phyloP scores from a whole-genome alignment of 2,888 invertebrate genomes.

The Hirtodrosophila cameraria region DNA sequence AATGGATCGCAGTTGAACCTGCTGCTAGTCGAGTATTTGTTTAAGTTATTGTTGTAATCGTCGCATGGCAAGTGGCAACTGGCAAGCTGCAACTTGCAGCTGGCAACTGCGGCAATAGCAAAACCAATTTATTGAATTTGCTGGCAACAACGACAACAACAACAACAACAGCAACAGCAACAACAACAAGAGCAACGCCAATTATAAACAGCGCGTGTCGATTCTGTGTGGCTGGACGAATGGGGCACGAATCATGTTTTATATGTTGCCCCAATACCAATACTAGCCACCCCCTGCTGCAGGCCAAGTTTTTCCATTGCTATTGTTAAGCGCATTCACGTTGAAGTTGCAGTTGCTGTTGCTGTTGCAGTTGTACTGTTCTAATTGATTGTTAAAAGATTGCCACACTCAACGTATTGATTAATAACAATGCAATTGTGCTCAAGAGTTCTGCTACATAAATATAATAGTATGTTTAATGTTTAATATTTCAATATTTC shows the following conservation, averaged over 20 bases:
- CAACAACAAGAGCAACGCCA: constrained; percentile 45
- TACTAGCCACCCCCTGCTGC: too few species aligned
- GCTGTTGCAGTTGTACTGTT: neutral
- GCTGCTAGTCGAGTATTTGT: constrained; percentile 58
- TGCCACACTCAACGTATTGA: constrained; percentile 34
- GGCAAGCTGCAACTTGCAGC: constrained; percentile 27
- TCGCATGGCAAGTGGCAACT: constrained; percentile 25
- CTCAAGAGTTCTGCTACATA: constrained; percentile 1
- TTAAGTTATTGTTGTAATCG: constrained; percentile 73
- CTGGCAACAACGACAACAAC: constrained; percentile 7
- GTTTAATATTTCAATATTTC: too few species aligned
- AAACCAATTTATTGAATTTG: constrained; percentile 51
- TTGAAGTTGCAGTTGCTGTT: neutral
- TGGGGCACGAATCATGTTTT: constrained; percentile 9
- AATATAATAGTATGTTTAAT: too few species aligned
- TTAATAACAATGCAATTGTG: constrained; percentile 20
- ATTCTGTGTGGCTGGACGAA: neutral
- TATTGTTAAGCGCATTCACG: neutral
- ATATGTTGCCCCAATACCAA: too few species aligned
- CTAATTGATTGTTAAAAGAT: constrained; percentile 29
- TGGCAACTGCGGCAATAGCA: constrained; percentile 11
- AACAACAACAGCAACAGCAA: constrained; percentile 21
- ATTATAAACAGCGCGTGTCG: constrained; percentile 38
- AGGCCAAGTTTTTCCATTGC: too few species aligned
- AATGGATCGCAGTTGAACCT: constrained; percentile 29